A percentile compares a stretch with the other conserved stretches of the same genome.
phyloP scores from a whole-genome alignment of 1,140 invertebrate genomes.

The Papilio aristodemus region DNA sequence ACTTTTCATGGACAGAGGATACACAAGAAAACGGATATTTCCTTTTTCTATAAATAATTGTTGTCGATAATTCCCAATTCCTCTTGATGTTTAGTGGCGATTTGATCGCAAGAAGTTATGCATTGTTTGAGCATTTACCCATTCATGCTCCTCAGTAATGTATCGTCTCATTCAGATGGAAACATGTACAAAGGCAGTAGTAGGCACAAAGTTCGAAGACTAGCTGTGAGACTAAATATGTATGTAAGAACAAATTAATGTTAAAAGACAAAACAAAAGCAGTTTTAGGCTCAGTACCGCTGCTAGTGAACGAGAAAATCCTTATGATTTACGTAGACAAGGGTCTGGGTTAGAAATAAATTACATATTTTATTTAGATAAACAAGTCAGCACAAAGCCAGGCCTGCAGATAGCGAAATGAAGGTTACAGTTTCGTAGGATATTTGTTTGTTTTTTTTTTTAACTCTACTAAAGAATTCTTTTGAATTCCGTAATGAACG shows the following conservation, averaged over 20 bases:
- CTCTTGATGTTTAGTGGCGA: too few relatives aligned
- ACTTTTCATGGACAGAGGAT: too few relatives aligned
- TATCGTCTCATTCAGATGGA: too few relatives aligned
- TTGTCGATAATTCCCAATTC: too few relatives aligned
- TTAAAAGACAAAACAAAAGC: slow-evolving; percentile 10
- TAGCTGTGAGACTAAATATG: not conserved
- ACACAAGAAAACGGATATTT: too few relatives aligned
- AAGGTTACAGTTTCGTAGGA: slow-evolving; percentile 20
- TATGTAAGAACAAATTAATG: slow-evolving; percentile 3
- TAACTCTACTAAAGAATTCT: not conserved
- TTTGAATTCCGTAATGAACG: not conserved
- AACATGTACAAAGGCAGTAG: too few relatives aligned
- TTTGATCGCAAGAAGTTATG: too few relatives aligned
- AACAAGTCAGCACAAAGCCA: slow-evolving; percentile 31
- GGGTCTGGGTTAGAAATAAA: slow-evolving; percentile 32
- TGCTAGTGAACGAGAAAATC: slow-evolving; percentile 22
- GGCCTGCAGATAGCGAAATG: slow-evolving; percentile 22
- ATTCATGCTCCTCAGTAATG: too few relatives aligned
- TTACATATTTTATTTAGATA: slow-evolving; percentile 35
- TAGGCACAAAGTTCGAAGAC: too few relatives aligned
- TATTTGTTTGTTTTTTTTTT: slow-evolving; percentile 9
- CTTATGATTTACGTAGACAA: slow-evolving; percentile 35
- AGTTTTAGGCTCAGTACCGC: slow-evolving; percentile 13
- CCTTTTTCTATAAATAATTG: too few relatives aligned
- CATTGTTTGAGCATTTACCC: too few relatives aligned